Conservation (phyloP, 2,113 vertebrate species). For the Pollimyrus isidori region DNA sequence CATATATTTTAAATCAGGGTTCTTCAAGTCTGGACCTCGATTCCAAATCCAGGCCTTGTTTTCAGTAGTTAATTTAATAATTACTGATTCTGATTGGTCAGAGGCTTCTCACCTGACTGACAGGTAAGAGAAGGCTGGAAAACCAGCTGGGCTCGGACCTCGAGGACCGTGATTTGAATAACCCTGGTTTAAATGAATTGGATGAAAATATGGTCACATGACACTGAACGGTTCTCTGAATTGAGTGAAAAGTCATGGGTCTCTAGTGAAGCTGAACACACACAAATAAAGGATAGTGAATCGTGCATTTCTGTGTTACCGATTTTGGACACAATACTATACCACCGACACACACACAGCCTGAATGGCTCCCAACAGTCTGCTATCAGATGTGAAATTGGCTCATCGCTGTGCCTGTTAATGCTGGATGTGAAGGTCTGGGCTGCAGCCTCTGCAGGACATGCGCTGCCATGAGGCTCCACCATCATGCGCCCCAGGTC, state of each 20-base stretch:
- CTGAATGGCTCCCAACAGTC: not conserved
- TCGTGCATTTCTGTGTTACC: not conserved
- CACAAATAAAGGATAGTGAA: not conserved
- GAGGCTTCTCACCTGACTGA: too few relatives aligned
- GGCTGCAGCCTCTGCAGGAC: not conserved
- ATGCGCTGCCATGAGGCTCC: not conserved
- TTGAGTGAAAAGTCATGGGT: not conserved
- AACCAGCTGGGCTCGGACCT: too few relatives aligned
- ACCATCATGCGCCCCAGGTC: not conserved
- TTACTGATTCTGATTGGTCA: too few relatives aligned
- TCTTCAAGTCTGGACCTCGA: too few relatives aligned
- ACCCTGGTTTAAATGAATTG: not conserved
- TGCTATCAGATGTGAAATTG: not conserved
- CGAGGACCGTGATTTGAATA: too few relatives aligned
- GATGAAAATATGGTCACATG: not conserved
- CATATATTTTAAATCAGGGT: not conserved
- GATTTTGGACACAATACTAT: not conserved
- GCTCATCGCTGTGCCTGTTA: not conserved
- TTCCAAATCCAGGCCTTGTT: too few relatives aligned
- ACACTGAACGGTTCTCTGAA: not conserved
- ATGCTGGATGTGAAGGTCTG: not conserved
- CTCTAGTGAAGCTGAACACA: not conserved
- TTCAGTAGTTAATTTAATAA: too few relatives aligned
- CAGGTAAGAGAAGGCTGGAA: too few relatives aligned
- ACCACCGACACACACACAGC: not conserved